phyloP scores from a whole-genome alignment of 2,888 invertebrate species.

The Amblyteles armatorius region DNA sequence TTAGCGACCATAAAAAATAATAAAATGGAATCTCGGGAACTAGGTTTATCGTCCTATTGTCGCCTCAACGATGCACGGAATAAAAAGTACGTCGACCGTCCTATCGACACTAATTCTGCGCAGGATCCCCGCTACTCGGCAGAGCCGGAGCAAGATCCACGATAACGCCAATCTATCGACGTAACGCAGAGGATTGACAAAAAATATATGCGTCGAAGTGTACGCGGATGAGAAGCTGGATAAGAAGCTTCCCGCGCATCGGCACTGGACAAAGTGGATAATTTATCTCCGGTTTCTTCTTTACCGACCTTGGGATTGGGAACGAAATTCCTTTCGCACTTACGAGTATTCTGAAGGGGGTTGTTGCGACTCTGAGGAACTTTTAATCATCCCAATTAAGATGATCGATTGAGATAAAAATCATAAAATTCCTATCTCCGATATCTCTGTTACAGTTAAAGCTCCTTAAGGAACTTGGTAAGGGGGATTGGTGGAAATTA shows the following conservation, averaged over 20 bases:
- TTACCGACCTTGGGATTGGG: not conserved
- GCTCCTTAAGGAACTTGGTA: not conserved
- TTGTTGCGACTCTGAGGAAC: not conserved
- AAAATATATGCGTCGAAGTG: constrained; percentile 2
- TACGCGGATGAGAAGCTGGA: not conserved
- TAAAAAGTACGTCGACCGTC: constrained; percentile 19
- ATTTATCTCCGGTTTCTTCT: not conserved
- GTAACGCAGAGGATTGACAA: not conserved
- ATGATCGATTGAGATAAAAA: not conserved
- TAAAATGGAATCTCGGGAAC: constrained; percentile 38
- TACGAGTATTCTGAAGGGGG: not conserved
- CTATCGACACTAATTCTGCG: constrained; percentile 51
- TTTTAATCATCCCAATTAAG: not conserved
- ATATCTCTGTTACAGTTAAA: not conserved
- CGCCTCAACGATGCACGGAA: constrained; percentile 17
- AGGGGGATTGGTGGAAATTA: not conserved
- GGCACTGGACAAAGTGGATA: not conserved
- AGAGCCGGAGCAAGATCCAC: constrained; percentile 34
- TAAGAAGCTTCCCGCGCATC: not conserved
- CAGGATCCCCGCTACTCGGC: not conserved
- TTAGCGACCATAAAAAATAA: constrained; percentile 22
- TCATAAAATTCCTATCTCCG: not conserved
- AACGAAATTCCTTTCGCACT: not conserved
- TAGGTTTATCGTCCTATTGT: constrained; percentile 62
- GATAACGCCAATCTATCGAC: constrained; percentile 49